These are phyloP conservation scores for Dasypolia templi DNA, from an alignment of 2,888 invertebrate genomes.

Conservation along the genomic window DNA sequence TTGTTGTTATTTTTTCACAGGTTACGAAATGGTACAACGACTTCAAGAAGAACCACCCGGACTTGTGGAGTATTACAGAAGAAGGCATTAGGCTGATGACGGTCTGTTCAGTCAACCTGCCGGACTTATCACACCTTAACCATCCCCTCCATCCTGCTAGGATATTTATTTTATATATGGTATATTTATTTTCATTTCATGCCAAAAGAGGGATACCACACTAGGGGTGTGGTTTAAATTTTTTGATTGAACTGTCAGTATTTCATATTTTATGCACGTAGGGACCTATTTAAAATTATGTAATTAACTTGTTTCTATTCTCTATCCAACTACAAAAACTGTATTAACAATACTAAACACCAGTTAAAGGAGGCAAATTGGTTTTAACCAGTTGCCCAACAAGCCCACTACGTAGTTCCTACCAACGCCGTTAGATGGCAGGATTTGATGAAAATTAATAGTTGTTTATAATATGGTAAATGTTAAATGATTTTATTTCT, in stretches of 20 bases:
- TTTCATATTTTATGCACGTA: background rate
- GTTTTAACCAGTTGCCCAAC: background rate
- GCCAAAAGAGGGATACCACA: background rate
- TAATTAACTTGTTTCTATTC: background rate
- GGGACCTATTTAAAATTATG: background rate
- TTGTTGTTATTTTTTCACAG: no score
- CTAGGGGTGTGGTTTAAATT: no score
- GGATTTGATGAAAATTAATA: background rate
- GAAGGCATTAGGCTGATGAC: conserved; percentile 93
- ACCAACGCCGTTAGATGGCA: conserved; percentile 25
- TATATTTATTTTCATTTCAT: conserved; percentile 15
- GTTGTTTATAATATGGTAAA: no score
- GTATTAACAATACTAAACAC: background rate
- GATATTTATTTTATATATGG: no score
- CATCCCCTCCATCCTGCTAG: conserved; percentile 94
- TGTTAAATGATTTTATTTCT: no score
- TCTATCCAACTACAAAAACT: background rate
- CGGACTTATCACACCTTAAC: conserved; percentile 92
- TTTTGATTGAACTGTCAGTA: no score
- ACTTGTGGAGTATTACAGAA: conserved; percentile 93
- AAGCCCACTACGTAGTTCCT: conserved; percentile 3
- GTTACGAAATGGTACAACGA: conserved; percentile 92
- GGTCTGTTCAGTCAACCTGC: conserved; percentile 93
- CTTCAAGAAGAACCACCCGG: conserved; percentile 92
- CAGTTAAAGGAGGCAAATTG: background rate